Evolutionary conservation across 1,140 invertebrate genomes (phyloP), one percentile per base, ranked within the genome.

Genomic region (Leptinotarsa texana): DNA sequence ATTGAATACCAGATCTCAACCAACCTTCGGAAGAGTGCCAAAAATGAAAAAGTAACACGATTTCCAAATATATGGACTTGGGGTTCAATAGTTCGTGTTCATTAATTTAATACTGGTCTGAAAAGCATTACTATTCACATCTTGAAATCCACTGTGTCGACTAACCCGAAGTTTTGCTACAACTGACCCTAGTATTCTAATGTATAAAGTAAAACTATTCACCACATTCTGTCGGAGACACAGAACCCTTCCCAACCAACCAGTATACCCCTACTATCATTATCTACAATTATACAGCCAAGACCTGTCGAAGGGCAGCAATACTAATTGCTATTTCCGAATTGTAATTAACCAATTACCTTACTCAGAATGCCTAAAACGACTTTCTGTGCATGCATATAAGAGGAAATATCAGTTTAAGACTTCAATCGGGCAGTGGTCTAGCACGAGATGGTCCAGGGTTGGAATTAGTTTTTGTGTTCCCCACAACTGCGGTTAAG

Each of bases 271-370:
- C 27, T 68, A 49, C 66, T 68, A 68, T 68, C 24, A 47, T 68
- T 68, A 68, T 68, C 24, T 42, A 68, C 66, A 68, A 68, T 68
- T 47, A 68, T 47, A 18, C n/a, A 15, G 13, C 42, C 24, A 18
- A 68, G 66, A 42, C 66, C 33, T 42, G 66, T 68, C 66, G 66
- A 68, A 68, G 66, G 66, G 49, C 66, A 42, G 66, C n/a, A 68
- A n/a, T n/a, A 42, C 66, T 68, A 68, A 68, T 68, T 68, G 66
- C 66, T 42, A 68, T 68, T 68, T 47, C 66, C 33, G 42, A 68
- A 68, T 49, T 4, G 66, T 68, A 68, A 68, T 68, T 68, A 68
- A 68, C 15, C 42, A 47, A 68, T 68, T 68, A 49, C 42, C 33
- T 42, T 24, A 15, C 66, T 42, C 66, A 15, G 66, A 68, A 68